Percentiles rank a stretch among this genome's conserved stretches.
phyloP scores from a whole-genome alignment of 2,797 vertebrate species.

The Channa striata region DNA sequence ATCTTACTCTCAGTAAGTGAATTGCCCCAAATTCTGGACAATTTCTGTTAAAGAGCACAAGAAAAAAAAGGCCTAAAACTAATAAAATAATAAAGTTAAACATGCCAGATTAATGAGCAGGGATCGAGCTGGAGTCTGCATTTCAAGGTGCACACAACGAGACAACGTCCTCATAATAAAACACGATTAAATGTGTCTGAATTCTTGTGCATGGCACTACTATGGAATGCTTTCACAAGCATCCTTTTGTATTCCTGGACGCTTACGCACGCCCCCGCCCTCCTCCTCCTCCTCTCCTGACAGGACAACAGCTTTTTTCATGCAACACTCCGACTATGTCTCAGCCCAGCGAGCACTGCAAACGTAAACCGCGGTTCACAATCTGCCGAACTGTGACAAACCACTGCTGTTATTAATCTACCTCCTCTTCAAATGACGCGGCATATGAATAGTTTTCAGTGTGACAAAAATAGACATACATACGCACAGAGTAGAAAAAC shows the following conservation, averaged over 20 bases:
- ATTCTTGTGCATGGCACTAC: slow-evolving; percentile 50
- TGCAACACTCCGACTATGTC: neutral
- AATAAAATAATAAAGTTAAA: neutral
- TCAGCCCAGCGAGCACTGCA: neutral
- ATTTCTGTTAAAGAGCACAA: neutral
- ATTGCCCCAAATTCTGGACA: neutral
- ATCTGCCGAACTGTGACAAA: neutral
- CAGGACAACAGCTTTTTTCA: slow-evolving; percentile 57
- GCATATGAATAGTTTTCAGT: neutral
- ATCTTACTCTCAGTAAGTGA: neutral
- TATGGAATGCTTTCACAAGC: slow-evolving; percentile 65
- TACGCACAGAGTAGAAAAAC: neutral
- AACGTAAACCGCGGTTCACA: neutral
- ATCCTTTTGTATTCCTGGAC: slow-evolving; percentile 67
- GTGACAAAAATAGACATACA: neutral
- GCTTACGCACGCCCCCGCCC: slow-evolving; percentile 1
- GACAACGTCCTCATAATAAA: slow-evolving; percentile 9
- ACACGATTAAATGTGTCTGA: slow-evolving; percentile 31
- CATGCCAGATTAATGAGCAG: neutral
- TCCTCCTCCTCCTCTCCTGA: neutral
- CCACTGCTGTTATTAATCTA: neutral
- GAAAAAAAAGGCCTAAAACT: neutral
- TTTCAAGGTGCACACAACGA: slow-evolving; percentile 18
- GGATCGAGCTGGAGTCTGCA: slow-evolving; percentile 26
- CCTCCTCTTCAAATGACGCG: neutral